phyloP scores from a whole-genome alignment of 2,113 vertebrate species.

The Micronycteris hirsuta region DNA sequence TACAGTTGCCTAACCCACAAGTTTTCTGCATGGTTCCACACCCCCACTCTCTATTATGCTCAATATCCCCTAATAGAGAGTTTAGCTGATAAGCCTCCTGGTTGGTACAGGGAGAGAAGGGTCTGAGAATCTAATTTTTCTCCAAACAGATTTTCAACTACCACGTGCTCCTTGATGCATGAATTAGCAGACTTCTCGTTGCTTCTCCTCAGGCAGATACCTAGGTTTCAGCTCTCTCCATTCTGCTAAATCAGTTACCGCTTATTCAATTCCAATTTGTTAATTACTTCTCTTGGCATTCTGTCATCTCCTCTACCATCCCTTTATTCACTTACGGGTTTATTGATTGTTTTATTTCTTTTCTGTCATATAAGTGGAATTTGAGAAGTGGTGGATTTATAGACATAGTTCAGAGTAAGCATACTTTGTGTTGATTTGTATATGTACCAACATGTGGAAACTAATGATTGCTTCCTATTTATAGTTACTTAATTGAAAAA shows the following conservation, averaged over 20 bases:
- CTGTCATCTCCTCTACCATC: not conserved
- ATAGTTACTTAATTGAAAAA: conserved; percentile 16
- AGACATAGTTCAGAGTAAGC: not conserved
- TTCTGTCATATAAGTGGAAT: not conserved
- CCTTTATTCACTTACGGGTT: not conserved
- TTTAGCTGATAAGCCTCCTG: not conserved
- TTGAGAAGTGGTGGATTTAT: not conserved
- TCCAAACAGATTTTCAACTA: not conserved
- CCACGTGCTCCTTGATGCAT: not conserved
- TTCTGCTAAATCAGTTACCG: not conserved
- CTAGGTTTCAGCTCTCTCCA: not conserved
- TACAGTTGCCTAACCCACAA: not conserved
- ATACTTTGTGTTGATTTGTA: not conserved
- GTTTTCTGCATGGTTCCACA: not conserved
- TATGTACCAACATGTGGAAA: not conserved
- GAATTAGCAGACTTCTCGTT: not conserved
- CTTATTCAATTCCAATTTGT: not conserved
- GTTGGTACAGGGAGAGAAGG: not conserved
- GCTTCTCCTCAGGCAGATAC: not conserved
- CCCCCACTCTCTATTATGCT: not conserved
- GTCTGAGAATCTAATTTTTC: not conserved
- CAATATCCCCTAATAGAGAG: not conserved
- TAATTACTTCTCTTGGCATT: not conserved
- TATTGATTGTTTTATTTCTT: not conserved
- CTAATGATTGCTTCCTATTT: not conserved